Evolutionary conservation across 2,888 invertebrate species (phyloP), one percentile per base, ranked within the genome.

Genomic region (Odiellus spinosus): DNA sequence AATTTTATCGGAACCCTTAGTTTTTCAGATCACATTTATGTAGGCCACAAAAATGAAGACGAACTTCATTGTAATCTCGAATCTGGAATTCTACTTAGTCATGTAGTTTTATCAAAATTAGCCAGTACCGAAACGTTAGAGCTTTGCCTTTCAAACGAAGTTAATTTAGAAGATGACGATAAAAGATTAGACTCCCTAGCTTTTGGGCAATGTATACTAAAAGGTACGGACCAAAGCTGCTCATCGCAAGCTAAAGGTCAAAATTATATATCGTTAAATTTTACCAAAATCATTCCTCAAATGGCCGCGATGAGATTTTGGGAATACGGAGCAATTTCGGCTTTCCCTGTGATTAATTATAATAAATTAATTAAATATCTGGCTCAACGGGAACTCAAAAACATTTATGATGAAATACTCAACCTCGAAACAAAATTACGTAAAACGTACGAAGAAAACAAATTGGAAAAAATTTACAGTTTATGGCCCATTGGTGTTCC

Each of bases 111-210:
- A 59, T 76, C 76, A 50, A 77, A 79, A 53, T 75, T 91, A 58
- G 78, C 26, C 5, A 26, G 8, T 26, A 4, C 26, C 26, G 26
- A 26, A 26, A 26, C 26, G 26, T 26, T 26, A 26, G 26, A 26
- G 4, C 8, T 26, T 6, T 26, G 26, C 26, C 26, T 26, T 26
- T 26, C 80, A 59, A 71, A 71, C 39, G 78, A 81, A 63, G 69
- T 90, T 58, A 86, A 88, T 63, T 87, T 87, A 82, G 90, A 90
- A 65, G 82, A 85, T 17, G 78, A 80, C 55, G 86, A 85, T 67
- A 80, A 83, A 1, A 79, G 80, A 61, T 82, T 85, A 2, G 26
- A 26, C 8, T 26, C 26, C 64, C 78, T 84, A 62, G 88, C 87
- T 70, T 72, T 91, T 52, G 90, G 88, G n/a, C 73, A 83, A 54